These are phyloP conservation scores for Ormyrus rosae DNA, from an alignment of 2,888 invertebrate genomes.

Conservation along the genomic window DNA sequence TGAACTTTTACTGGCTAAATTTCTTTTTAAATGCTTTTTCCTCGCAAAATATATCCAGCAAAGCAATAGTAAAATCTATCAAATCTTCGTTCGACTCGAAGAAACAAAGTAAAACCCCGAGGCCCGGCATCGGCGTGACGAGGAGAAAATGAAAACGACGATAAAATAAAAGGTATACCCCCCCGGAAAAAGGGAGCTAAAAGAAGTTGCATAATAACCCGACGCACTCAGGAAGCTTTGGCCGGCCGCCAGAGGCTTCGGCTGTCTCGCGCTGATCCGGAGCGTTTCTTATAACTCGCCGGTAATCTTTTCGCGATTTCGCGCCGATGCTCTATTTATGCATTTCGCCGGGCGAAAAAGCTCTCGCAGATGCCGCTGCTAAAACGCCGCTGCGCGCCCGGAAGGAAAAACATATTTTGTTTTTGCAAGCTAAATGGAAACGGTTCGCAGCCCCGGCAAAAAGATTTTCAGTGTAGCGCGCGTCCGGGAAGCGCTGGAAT, in stretches of 20 bases:
- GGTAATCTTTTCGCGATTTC: constrained; percentile 37
- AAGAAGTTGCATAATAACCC: constrained; percentile 65
- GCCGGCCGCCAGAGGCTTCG: constrained; percentile 55
- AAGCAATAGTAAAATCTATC: no score
- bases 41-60: no score
- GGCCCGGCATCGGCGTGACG: constrained; percentile 8
- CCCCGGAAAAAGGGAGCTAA: constrained; percentile 54
- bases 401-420: not conserved
- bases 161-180: constrained; percentile 16
- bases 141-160: constrained; percentile 17
- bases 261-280: not conserved
- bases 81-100: no score
- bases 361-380: not conserved
- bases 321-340: not conserved
- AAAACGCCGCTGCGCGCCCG: no score
- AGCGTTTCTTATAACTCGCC: not conserved
- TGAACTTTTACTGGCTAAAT: no score
- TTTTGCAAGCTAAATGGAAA: not conserved
- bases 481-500: no score
- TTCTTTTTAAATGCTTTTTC: no score
- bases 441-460: no score
- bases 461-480: no score
- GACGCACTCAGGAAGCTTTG: constrained; percentile 62
- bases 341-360: not conserved
- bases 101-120: no score